A percentile compares a stretch with the other conserved stretches of the same genome.
Evolutionary conservation across 2,113 vertebrate genomes (phyloP).

Genomic region (Propithecus coquereli): DNA sequence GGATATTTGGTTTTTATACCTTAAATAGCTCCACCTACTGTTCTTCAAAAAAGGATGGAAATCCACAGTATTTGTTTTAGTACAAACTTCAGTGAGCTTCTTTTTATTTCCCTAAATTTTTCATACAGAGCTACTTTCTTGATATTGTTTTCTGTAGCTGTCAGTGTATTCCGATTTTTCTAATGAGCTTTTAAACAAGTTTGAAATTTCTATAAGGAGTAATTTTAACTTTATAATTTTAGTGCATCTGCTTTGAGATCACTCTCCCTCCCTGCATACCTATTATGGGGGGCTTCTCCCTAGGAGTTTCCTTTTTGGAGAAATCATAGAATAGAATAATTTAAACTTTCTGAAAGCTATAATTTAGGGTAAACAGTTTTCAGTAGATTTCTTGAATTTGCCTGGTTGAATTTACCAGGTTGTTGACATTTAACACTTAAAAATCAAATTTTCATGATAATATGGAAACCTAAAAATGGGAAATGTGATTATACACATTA

Average conservation of each 20-base stretch:
- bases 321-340: neutral
- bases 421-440: conserved; percentile 5
- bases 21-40: conserved; percentile 70
- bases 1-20: conserved; percentile 31
- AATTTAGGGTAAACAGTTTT: neutral
- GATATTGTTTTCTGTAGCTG: conserved; percentile 39
- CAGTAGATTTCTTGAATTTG: neutral
- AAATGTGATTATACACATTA: neutral
- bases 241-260: neutral
- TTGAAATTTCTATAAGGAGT: conserved; percentile 19
- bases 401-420: neutral
- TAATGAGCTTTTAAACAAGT: neutral
- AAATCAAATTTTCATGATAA: neutral
- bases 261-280: neutral
- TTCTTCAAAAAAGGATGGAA: conserved; percentile 36
- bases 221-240: conserved; percentile 11
- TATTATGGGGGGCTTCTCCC: neutral
- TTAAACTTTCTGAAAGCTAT: neutral
- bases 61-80: neutral
- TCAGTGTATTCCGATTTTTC: neutral
- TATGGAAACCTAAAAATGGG: neutral
- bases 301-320: neutral
- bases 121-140: neutral
- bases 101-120: conserved; percentile 1
- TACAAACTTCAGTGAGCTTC: neutral